Evolutionary conservation across 2,888 invertebrate species (phyloP), one percentile per base, ranked within the genome.

Genomic region (Tetranychus piercei): DNA sequence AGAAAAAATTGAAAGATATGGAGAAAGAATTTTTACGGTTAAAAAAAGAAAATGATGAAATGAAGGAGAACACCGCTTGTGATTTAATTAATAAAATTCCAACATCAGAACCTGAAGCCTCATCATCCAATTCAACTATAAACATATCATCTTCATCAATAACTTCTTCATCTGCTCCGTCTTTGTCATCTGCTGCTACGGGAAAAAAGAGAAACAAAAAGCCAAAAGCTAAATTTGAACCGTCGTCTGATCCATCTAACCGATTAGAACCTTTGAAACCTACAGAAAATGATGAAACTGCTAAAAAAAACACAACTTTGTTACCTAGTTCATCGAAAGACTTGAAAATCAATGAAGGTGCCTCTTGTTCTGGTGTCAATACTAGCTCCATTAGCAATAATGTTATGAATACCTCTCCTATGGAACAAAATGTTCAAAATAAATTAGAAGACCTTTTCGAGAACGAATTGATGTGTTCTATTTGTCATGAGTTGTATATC

Each of bases 401-500:
- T 34, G 34, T 34, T 55, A 15, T 15, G 6, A 15, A 55, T 55
- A 15, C 5, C 55, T 55, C 55, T 34, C 34, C 34, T 34, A 34
- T 34, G 34, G 34, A 34, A 34, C 34, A 34, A 34, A 34, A 34
- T 34, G 3, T 34, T 34, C 34, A 34, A 34, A 34, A 34, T 34
- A 69, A 23, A 20, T 20, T 69, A 22, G 69, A 69, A 22, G 34
- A 20, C 20, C 69, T 69, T 69, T 69, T 69, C 9, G 69, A 69
- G 20, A 69, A 23, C 22, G 73, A 73, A 18, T 23, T 73, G n/a
- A 64, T 73, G 64, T 73, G 73, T 65, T 20, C 64, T 8, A 73
- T 73, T n/a, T 73, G 73, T 22, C 73, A 73, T 22, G 73, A 73
- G n/a, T n/a, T 73, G n/a, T 55, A 44, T 20, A 73, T 64, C 7